A percentile compares a stretch with the other conserved stretches of the same genome.
Conservation (phyloP, 2,113 vertebrate species). For the Hirundichthys speculiger region DNA sequence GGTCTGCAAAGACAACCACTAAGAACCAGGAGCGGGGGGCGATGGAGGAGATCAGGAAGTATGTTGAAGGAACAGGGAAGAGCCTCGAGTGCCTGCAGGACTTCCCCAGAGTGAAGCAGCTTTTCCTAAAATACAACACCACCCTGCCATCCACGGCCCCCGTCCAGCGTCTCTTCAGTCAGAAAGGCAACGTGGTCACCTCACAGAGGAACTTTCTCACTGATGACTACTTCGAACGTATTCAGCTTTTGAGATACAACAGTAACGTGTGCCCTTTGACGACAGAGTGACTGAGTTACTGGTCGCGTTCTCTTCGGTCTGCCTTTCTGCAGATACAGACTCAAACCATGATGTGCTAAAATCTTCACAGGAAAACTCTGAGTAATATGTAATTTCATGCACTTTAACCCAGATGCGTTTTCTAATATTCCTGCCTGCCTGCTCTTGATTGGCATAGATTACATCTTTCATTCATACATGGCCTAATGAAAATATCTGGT, state of each 20-base stretch:
- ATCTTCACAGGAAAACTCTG: conserved; percentile 12
- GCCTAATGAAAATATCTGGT: conserved; percentile 25
- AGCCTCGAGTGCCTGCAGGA: conserved; percentile 78
- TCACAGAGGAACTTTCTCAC: conserved; percentile 75
- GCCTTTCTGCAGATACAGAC: conserved; percentile 33
- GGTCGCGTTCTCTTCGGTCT: neutral
- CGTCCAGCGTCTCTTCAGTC: conserved; percentile 76
- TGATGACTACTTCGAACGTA: conserved; percentile 77
- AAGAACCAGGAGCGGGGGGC: conserved; percentile 64
- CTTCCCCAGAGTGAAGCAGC: conserved; percentile 76
- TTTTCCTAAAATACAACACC: conserved; percentile 81
- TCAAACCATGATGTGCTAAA: conserved; percentile 44
- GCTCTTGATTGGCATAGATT: conserved; percentile 24
- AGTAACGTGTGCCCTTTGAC: conserved; percentile 56
- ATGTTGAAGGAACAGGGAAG: conserved; percentile 75
- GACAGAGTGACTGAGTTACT: conserved; percentile 50
- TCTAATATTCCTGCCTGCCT: conserved; percentile 12
- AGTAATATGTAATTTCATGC: conserved; percentile 34
- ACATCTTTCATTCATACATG: conserved; percentile 15
- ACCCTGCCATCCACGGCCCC: conserved; percentile 76
- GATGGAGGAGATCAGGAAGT: conserved; percentile 72
- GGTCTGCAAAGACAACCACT: conserved; percentile 44
- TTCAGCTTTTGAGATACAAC: conserved; percentile 79
- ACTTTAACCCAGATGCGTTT: conserved; percentile 30
- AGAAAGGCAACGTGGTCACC: conserved; percentile 72